Percentiles rank a stretch among this genome's conserved stretches.
Evolutionary conservation across 1,140 invertebrate genomes (phyloP).

Genomic region (Tetraneura akinire): DNA sequence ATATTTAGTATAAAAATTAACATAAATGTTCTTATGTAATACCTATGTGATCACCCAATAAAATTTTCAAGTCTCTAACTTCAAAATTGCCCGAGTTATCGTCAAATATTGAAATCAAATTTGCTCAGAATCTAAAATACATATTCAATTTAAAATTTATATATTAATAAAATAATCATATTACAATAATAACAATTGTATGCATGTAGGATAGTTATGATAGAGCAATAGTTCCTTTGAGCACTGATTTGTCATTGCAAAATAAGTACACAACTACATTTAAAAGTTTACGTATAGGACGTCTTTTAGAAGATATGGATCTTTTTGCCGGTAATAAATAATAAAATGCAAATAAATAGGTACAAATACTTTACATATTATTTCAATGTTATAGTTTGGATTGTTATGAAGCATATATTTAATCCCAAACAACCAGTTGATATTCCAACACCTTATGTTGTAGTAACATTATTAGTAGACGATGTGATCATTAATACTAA

Average conservation of each 20-base stretch:
- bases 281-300: conserved; percentile 69
- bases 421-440: conserved; percentile 63
- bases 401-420: conserved; percentile 70
- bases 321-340: conserved; percentile 77
- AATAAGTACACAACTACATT: conserved; percentile 71
- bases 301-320: conserved; percentile 79
- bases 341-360: conserved; percentile 32
- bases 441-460: conserved; percentile 67
- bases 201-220: conserved; percentile 67
- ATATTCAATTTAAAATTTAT: too few relatives aligned
- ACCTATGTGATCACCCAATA: too few relatives aligned
- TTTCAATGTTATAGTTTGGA: too few relatives aligned
- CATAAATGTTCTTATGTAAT: too few relatives aligned
- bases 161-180: too few relatives aligned
- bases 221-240: conserved; percentile 70
- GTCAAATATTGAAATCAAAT: too few relatives aligned
- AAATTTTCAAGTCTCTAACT: too few relatives aligned
- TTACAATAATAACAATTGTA: too few relatives aligned
- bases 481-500: conserved; percentile 66
- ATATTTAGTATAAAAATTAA: too few relatives aligned
- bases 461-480: conserved; percentile 78
- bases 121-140: too few relatives aligned
- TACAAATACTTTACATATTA: conserved; percentile 55
- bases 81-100: too few relatives aligned
- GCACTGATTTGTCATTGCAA: conserved; percentile 64